phyloP scores from a whole-genome alignment of 1,140 invertebrate species.

The Brachionus paranguensis region DNA sequence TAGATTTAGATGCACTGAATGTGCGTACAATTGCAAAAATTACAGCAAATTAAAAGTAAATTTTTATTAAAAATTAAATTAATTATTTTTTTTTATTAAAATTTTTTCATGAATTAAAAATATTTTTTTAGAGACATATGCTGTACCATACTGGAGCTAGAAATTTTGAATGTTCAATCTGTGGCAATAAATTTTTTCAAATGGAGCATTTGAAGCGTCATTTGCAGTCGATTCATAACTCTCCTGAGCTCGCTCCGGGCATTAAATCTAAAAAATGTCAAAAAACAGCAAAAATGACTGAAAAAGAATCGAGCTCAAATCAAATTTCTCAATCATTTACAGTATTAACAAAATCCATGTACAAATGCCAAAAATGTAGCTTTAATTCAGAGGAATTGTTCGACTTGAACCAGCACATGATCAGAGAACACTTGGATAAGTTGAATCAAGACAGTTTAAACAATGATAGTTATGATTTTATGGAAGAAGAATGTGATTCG shows the following conservation, averaged over 20 bases:
- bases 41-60: conserved; percentile 37
- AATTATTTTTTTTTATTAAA: not conserved
- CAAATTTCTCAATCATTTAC: conserved; percentile 1
- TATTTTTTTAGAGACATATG: conserved; percentile 35
- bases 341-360: conserved; percentile 3
- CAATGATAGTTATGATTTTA: conserved; percentile 16
- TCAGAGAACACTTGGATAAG: not conserved
- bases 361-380: conserved; percentile 19
- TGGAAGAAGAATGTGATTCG: not conserved
- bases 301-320: not conserved
- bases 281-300: not conserved
- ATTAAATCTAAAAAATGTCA: not conserved
- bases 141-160: conserved; percentile 25
- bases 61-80: not conserved
- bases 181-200: conserved; percentile 40
- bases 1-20: conserved; percentile 28
- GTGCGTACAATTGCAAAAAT: conserved; percentile 40
- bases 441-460: not conserved
- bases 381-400: conserved; percentile 3
- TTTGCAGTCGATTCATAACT: conserved; percentile 34
- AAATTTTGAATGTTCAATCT: conserved; percentile 32
- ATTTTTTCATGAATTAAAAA: not conserved
- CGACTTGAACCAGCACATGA: conserved; percentile 17
- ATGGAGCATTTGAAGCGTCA: conserved; percentile 40
- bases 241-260: not conserved